These are phyloP conservation scores for Syngnathus rostellatus DNA, from an alignment of 2,797 vertebrate species.

Conservation along the genomic window DNA sequence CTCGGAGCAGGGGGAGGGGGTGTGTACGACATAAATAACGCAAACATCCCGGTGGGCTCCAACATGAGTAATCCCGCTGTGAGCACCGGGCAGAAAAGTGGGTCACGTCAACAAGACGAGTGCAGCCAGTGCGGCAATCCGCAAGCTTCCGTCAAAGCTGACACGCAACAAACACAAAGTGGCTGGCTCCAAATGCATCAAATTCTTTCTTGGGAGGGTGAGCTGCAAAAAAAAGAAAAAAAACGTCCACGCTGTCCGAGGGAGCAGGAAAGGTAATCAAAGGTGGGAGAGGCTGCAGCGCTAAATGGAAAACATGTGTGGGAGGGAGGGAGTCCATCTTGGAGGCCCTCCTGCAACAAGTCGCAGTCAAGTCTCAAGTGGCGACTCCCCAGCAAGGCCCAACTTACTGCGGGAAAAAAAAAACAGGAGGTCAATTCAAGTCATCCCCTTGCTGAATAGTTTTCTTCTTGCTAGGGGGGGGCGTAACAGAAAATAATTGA, in stretches of 20 bases:
- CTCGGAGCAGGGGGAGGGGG: background rate
- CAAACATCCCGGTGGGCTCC: background rate
- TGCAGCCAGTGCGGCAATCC: slow-evolving; percentile 53
- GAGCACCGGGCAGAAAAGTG: slow-evolving; percentile 43
- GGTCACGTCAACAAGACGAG: slow-evolving; percentile 58
- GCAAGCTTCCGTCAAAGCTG: slow-evolving; percentile 37
- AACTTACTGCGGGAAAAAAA: no score
- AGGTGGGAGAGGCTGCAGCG: background rate
- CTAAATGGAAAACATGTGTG: slow-evolving; percentile 1
- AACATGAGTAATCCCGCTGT: background rate
- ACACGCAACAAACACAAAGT: slow-evolving; percentile 11
- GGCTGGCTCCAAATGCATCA: slow-evolving; percentile 10
- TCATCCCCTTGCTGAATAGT: no score
- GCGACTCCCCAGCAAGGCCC: no score
- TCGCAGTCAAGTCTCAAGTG: no score
- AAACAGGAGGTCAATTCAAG: no score
- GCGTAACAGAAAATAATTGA: no score
- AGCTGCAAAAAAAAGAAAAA: background rate
- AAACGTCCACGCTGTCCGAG: background rate
- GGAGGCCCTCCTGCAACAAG: background rate
- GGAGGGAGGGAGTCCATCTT: background rate
- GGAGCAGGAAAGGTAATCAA: background rate
- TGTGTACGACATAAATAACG: background rate
- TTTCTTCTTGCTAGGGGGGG: no score
- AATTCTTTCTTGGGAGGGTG: background rate